Base-by-base conservation (phyloP, 2,797 vertebrate genomes). In the Myiotriccus ornatus region DNA sequence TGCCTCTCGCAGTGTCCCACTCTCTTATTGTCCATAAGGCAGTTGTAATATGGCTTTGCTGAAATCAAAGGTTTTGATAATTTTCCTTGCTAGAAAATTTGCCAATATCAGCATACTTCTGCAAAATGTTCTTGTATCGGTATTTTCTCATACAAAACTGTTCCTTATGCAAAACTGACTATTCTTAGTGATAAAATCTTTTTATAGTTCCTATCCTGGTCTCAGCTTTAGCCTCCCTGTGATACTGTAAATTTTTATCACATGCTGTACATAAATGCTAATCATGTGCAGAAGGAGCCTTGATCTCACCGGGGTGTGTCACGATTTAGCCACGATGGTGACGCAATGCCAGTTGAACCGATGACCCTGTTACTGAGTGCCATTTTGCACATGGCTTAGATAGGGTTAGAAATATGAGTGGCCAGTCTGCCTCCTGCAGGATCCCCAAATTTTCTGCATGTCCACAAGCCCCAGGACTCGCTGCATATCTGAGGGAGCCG, bases 221-320 rank as follows among this genome's bases (percentile, higher is more conserved):
- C 65, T 91, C 85, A 86, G 85, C 67, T 90, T 22, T 62, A 91
- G 77, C 43, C 65, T 95, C 73, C 67, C 90, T 65, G n/a, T 88
- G 82, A 94, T 93, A 91, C 50, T 93, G 69, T 94, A 84, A 90
- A 80, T 78, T 93, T 96, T 96, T 93, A 95, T 94, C 19, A 0
- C 32, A 25, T 86, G 76, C 83, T 81, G 19, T 63, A 90, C 78
- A 93, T 90, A 86, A 93, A 88, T 27, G 88, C 50, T 67, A 90
- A 88, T 73, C 62, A 62, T 47, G 68, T 89, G 74, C 79, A 89
- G 93, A 80, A 91, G 57, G 71, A 91, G 84, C 70, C 87, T 73
- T 87, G 84, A 35, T 95, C 89, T 94, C 16, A 2, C 37, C 39
- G 34, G 78, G 75, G 24, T 50, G 53, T 92, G 84, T 70, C 94